phyloP scores from a whole-genome alignment of 2,888 invertebrate species.

The Melitaea athalia region DNA sequence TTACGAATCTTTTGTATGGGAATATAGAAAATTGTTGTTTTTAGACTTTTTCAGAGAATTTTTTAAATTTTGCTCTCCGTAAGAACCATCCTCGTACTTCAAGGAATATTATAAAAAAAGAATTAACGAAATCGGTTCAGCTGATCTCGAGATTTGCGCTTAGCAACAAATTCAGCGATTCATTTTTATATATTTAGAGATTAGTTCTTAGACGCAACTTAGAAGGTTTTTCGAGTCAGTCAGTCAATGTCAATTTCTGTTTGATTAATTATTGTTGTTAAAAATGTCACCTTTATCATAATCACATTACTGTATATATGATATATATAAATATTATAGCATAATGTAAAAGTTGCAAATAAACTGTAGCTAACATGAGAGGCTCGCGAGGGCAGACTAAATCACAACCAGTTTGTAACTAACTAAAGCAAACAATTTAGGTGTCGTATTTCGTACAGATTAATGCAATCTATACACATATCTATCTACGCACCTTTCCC shows the following conservation, averaged over 20 bases:
- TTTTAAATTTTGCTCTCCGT: no score
- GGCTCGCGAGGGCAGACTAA: slow-evolving; percentile 43
- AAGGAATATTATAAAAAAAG: no score
- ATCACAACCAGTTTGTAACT: slow-evolving; percentile 47
- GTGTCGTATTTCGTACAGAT: slow-evolving; percentile 40
- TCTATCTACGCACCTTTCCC: slow-evolving; percentile 47
- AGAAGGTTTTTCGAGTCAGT: not conserved
- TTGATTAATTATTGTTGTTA: not conserved
- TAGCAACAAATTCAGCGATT: no score
- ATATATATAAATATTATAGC: not conserved
- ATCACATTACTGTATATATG: not conserved
- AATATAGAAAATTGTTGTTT: no score
- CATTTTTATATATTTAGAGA: no score
- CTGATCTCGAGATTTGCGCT: no score
- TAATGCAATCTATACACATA: slow-evolving; percentile 43
- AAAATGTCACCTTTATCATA: not conserved
- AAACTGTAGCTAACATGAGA: slow-evolving; percentile 40
- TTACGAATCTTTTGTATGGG: no score
- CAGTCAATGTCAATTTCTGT: not conserved
- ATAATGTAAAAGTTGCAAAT: slow-evolving; percentile 30
- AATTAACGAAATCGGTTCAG: no score
- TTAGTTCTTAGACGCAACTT: no score
- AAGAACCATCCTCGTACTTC: no score
- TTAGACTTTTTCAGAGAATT: no score
- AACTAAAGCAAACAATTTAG: slow-evolving; percentile 39